Percentiles rank a stretch among this genome's conserved stretches.
Conservation (phyloP, 2,113 vertebrate genomes). For the Ptilorrhoa leucosticta region DNA sequence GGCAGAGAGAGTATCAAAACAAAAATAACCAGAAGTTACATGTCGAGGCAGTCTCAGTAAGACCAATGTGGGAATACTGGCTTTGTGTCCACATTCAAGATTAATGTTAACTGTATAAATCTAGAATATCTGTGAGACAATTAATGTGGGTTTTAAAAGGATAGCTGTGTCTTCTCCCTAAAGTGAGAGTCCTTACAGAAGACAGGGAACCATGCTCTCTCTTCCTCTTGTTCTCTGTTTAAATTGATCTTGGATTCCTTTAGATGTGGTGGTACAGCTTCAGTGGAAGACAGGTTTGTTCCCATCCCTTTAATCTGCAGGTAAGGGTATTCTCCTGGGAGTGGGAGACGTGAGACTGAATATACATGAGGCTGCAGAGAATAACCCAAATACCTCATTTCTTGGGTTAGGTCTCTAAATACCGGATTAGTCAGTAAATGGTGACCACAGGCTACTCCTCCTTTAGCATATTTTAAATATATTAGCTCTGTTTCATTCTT, state of each 20-base stretch:
- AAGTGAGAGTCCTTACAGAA: background rate
- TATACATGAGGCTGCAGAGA: background rate
- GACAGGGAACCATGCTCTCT: background rate
- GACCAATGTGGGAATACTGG: background rate
- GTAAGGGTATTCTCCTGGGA: background rate
- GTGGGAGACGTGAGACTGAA: background rate
- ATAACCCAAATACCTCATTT: background rate
- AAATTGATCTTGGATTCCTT: conserved; percentile 16
- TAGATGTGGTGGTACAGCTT: background rate
- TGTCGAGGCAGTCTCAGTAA: background rate
- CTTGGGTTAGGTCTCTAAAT: background rate
- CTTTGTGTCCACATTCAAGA: background rate
- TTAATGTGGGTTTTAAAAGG: background rate
- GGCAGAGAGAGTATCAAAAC: background rate
- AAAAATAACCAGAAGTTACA: background rate
- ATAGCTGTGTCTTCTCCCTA: background rate
- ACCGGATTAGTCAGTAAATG: background rate
- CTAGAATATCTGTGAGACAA: background rate
- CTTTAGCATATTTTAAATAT: background rate
- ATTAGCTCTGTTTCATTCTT: background rate
- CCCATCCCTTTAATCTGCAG: background rate
- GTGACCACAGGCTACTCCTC: background rate
- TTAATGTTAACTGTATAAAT: background rate
- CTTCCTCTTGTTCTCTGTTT: background rate
- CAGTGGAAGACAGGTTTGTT: background rate